Evolutionary conservation across 2,113 vertebrate species (phyloP), one percentile per base, ranked within the genome.

Genomic region (Capricornis sumatraensis): DNA sequence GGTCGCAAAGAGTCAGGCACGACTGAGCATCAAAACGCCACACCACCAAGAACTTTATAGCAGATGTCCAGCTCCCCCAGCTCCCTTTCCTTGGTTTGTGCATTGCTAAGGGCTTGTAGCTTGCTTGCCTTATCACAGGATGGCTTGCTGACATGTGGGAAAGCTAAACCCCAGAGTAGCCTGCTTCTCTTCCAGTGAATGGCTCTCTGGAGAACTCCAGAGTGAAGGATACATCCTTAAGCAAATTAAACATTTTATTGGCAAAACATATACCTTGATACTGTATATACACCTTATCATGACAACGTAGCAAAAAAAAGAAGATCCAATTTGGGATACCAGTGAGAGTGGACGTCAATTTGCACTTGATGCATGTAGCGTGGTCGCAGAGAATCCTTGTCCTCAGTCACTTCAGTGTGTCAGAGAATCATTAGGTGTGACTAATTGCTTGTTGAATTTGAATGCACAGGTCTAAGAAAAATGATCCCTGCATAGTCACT

Each of bases 241-340:
- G 86, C 91, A 96, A 96, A 97, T 96, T 93, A 95, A 96, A 95
- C 91, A 91, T 97, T 95, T 97, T 93, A 96, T 92, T 97, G 93
- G 89, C 28, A 67, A 93, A 94, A 64, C 91, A 94, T 95, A 94
- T 94, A 96, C 86, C 67, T 93, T 82, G 83, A 87, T 92, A 92
- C 92, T 43, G 36, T 57, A 87, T 50, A 11, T 62, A 52, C 84
- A 60, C 33, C 45, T 96, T 90, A 91, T 81, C 84, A 57, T 94
- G 89, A 58, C 79, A 97, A 93, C 16, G 76, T 92, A 91, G 71
- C 28, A 23, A 95, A 52, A 74, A 74, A 58, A 89, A 89, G 57
- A 60, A 79, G 36, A 82, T 92, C 83, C 57, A 52, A 23, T 97
- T 84, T 52, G 93, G 87, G 94, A 47, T 52, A 74, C 62, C 81